A percentile compares a stretch with the other conserved stretches of the same genome.
Conservation (phyloP, 1,140 invertebrate species). For the Samia ricini region DNA sequence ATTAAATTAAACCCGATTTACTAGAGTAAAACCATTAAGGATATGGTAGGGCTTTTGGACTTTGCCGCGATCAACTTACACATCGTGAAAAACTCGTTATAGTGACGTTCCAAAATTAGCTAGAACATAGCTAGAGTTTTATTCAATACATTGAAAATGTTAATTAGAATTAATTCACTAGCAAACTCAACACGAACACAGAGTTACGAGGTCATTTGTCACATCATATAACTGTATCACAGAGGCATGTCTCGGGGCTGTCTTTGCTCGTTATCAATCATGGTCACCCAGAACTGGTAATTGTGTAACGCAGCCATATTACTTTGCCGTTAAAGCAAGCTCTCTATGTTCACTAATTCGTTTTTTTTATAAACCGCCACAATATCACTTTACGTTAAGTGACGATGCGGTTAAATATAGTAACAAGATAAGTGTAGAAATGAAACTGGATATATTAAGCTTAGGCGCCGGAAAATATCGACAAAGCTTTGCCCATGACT, state of each 20-base stretch:
- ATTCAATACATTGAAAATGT: not conserved
- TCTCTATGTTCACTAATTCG: not conserved
- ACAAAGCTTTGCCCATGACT: no score
- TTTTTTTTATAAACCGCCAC: not conserved
- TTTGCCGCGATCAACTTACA: no score
- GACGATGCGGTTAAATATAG: not conserved
- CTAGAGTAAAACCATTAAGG: no score
- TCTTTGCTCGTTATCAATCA: not conserved
- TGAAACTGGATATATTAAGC: no score
- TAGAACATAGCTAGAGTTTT: no score
- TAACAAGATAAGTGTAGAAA: no score
- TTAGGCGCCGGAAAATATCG: no score
- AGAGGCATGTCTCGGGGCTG: not conserved
- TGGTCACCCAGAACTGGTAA: not conserved
- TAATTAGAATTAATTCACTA: conserved; percentile 1
- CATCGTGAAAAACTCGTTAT: no score
- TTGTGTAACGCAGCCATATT: not conserved
- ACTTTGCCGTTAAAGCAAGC: not conserved
- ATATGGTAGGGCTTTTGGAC: no score
- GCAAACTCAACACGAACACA: not conserved
- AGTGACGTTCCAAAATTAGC: no score
- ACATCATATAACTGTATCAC: not conserved
- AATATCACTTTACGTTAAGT: not conserved
- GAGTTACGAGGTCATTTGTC: not conserved
- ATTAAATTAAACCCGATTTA: no score